Evolutionary conservation across 2,888 invertebrate species (phyloP).

Genomic region (Caenorhabditis imperialis): DNA sequence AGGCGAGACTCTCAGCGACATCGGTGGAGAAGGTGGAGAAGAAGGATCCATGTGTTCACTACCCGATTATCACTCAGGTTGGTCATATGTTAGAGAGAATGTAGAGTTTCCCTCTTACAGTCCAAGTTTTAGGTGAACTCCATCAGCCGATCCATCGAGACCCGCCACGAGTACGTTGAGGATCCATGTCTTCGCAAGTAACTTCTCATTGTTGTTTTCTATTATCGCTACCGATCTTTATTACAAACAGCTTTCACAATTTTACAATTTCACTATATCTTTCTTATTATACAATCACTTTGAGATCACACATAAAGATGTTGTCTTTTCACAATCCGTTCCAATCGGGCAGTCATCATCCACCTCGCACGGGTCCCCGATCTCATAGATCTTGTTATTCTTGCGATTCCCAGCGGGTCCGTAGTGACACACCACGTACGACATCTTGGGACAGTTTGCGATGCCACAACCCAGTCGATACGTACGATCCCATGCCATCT

Average conservation of each 20-base stretch:
- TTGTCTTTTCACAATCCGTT: conserved; percentile 51
- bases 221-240: conserved; percentile 36
- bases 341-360: conserved; percentile 60
- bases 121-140: conserved; percentile 26
- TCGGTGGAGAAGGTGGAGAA: conserved; percentile 32
- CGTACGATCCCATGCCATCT: conserved; percentile 65
- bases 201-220: conserved; percentile 3
- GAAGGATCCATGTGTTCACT: conserved; percentile 40
- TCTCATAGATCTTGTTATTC: conserved; percentile 58
- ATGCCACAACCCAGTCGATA: conserved; percentile 61
- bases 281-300: conserved; percentile 23
- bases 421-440: conserved; percentile 65
- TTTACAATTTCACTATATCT: conserved; percentile 5
- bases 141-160: conserved; percentile 32
- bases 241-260: conserved; percentile 14
- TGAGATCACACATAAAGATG: conserved; percentile 52
- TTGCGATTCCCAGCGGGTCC: conserved; percentile 64
- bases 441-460: conserved; percentile 59
- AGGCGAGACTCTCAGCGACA: conserved; percentile 7
- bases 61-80: conserved; percentile 43
- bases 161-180: conserved; percentile 47
- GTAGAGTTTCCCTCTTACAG: too few species aligned
- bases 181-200: conserved; percentile 48
- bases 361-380: conserved; percentile 51
- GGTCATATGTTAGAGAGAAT: too few species aligned